phyloP scores from a whole-genome alignment of 1,140 invertebrate species.

The Plutomurus gul region DNA sequence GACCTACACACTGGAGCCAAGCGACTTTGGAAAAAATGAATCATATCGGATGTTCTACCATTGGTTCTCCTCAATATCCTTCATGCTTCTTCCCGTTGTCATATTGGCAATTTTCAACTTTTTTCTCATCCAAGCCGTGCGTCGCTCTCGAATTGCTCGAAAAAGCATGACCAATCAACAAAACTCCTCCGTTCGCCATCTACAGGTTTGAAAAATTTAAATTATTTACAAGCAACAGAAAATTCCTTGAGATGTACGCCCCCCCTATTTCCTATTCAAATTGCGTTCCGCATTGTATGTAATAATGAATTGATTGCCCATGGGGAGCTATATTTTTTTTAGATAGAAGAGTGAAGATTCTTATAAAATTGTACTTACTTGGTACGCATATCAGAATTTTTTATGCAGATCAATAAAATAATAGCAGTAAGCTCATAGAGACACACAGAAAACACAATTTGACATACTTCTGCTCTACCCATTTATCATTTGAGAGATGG shows the following conservation, averaged over 20 bases:
- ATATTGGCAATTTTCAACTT: conserved; percentile 74
- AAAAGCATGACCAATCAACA: conserved; percentile 53
- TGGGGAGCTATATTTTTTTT: no score
- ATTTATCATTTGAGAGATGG: no score
- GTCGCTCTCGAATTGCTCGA: conserved; percentile 36
- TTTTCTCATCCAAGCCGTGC: conserved; percentile 69
- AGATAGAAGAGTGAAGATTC: no score
- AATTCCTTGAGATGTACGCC: no score
- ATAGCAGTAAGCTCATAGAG: no score
- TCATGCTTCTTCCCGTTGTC: conserved; percentile 69
- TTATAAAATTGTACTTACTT: no score
- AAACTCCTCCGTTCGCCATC: conserved; percentile 50
- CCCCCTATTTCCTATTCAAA: no score
- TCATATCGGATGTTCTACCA: conserved; percentile 69
- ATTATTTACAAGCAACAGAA: conserved; percentile 47
- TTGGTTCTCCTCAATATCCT: conserved; percentile 69
- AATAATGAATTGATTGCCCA: no score
- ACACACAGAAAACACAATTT: background rate
- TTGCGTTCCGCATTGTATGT: no score
- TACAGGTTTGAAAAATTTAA: conserved; percentile 32
- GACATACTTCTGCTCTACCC: no score
- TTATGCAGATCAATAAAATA: no score
- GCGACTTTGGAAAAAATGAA: conserved; percentile 61
- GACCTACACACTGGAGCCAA: conserved; percentile 40
- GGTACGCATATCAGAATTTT: no score